These are phyloP conservation scores for Sphaerodactylus townsendi DNA, from an alignment of 2,113 vertebrate species.

Conservation along the genomic window DNA sequence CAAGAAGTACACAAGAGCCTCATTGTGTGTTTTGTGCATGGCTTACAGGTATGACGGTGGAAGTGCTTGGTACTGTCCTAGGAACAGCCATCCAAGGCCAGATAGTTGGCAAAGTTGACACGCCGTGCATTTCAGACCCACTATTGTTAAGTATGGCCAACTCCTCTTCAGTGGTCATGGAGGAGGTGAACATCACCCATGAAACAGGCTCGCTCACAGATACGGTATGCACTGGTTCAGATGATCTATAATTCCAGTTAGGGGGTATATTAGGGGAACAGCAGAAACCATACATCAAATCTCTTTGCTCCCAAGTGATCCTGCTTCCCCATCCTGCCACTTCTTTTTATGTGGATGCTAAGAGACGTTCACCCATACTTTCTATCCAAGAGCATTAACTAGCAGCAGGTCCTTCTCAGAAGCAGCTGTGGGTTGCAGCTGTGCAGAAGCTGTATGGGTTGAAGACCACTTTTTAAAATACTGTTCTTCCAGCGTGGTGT, in stretches of 20 bases:
- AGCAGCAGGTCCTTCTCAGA: too few relatives aligned
- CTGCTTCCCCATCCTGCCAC: not conserved
- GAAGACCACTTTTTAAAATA: too few relatives aligned
- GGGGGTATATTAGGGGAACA: not conserved
- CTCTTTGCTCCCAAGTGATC: not conserved
- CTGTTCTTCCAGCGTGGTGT: too few relatives aligned
- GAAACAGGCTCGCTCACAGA: constrained; percentile 68
- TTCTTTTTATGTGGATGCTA: not conserved
- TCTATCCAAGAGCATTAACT: too few relatives aligned
- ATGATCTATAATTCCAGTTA: too few relatives aligned
- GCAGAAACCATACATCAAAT: not conserved
- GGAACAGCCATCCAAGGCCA: constrained; percentile 95
- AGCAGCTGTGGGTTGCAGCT: too few relatives aligned
- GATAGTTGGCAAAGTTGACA: constrained; percentile 83
- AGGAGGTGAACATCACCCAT: constrained; percentile 70
- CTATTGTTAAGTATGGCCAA: not conserved
- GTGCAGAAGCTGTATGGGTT: too few relatives aligned
- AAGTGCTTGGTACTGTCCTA: constrained; percentile 89
- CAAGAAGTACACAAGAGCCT: too few relatives aligned
- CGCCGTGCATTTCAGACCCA: constrained; percentile 74
- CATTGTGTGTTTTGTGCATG: not conserved
- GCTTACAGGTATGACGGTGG: constrained; percentile 90
- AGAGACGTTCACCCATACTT: too few relatives aligned
- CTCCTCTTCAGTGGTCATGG: constrained; percentile 59
- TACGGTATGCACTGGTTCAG: constrained; percentile 73